Percentiles rank a stretch among this genome's conserved stretches.
Evolutionary conservation across 2,113 vertebrate genomes (phyloP).

Genomic region (Gasterosteus aculeatus): DNA sequence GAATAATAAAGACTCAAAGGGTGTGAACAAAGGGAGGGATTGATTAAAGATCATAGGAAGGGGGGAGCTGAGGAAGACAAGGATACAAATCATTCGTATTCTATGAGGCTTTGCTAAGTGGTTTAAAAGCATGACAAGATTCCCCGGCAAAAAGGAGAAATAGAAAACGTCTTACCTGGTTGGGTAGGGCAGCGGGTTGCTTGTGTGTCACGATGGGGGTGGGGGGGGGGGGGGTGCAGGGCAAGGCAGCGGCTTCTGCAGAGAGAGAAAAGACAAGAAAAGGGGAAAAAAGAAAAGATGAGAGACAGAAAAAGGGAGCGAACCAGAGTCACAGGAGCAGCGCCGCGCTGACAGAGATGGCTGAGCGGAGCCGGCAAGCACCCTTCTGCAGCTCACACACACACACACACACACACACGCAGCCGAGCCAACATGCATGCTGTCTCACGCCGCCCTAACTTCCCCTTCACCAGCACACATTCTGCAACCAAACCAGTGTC

Average conservation of each 20-base stretch:
- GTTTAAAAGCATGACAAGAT: background rate
- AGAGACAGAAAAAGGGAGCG: slow-evolving; percentile 21
- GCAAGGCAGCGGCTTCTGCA: slow-evolving; percentile 50
- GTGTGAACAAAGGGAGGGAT: slow-evolving; percentile 32
- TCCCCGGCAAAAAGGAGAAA: background rate
- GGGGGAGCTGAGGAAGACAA: background rate
- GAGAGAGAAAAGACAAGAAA: slow-evolving; percentile 12
- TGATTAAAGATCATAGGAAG: slow-evolving; percentile 9
- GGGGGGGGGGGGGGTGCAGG: slow-evolving; percentile 13
- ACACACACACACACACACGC: background rate
- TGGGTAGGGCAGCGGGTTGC: slow-evolving; percentile 12
- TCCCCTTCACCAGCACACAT: slow-evolving; percentile 21
- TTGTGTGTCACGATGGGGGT: slow-evolving; percentile 34
- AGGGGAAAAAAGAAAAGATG: background rate
- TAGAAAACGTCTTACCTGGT: slow-evolving; percentile 42
- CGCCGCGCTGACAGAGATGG: slow-evolving; percentile 11
- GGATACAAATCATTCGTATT: background rate
- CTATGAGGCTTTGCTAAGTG: background rate
- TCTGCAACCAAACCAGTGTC: slow-evolving; percentile 44
- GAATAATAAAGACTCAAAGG: slow-evolving; percentile 10
- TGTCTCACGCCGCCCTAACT: slow-evolving; percentile 10
- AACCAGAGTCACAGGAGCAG: slow-evolving; percentile 34
- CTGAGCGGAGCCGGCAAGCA: slow-evolving; percentile 37
- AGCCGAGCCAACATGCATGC: slow-evolving; percentile 29
- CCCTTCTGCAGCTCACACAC: slow-evolving; percentile 28